phyloP scores from a whole-genome alignment of 1,140 invertebrate species.

The Trichoplusia ni region DNA sequence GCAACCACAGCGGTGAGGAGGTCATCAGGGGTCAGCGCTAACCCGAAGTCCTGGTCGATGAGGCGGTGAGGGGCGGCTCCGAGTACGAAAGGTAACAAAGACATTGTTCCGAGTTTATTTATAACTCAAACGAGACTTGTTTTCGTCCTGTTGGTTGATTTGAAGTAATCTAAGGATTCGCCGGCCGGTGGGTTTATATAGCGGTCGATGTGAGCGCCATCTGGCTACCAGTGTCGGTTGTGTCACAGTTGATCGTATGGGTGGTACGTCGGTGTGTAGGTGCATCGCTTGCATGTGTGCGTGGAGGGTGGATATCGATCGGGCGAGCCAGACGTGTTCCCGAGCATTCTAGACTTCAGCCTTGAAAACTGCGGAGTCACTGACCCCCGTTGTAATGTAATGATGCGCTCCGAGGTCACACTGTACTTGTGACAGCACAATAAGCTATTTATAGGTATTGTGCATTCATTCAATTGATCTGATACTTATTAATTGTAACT shows the following conservation, averaged over 20 bases:
- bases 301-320: neutral
- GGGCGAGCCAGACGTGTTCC: neutral
- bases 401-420: neutral
- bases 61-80: conserved; percentile 83
- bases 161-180: conserved; percentile 30
- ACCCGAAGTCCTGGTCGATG: conserved; percentile 89
- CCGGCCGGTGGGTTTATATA: conserved; percentile 45
- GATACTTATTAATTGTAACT: too few species aligned
- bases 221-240: conserved; percentile 2
- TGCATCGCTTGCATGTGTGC: neutral
- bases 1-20: conserved; percentile 82
- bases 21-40: conserved; percentile 87
- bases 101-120: conserved; percentile 47
- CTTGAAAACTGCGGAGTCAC: neutral
- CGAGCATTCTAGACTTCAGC: neutral
- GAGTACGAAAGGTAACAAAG: conserved; percentile 67
- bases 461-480: too few species aligned
- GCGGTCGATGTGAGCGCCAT: conserved; percentile 13
- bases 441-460: too few species aligned
- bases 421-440: too few species aligned
- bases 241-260: neutral
- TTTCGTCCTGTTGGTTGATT: conserved; percentile 1
- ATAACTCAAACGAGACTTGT: neutral
- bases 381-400: neutral
- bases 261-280: neutral